A percentile compares a stretch with the other conserved stretches of the same genome.
Evolutionary conservation across 2,888 invertebrate genomes (phyloP).

Genomic region (Polyommatus iphigenia): DNA sequence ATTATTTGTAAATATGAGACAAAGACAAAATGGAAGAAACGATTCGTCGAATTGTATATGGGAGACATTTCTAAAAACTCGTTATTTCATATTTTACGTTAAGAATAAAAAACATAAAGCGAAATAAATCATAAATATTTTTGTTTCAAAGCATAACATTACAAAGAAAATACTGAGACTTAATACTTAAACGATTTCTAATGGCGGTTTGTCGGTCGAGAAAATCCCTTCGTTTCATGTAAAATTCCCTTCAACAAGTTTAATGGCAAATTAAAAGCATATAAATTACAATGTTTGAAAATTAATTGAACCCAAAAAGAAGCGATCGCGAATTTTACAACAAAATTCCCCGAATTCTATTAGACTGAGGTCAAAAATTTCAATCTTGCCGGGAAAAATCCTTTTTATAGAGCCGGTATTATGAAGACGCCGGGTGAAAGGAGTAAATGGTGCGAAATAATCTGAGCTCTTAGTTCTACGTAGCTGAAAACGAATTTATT

Average conservation of each 20-base stretch:
- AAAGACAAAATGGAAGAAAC: neutral
- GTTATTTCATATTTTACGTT: neutral
- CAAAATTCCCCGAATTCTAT: slow-evolving; percentile 55
- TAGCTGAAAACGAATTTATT: slow-evolving; percentile 76
- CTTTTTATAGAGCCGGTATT: slow-evolving; percentile 67
- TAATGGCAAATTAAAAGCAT: slow-evolving; percentile 1
- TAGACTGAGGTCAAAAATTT: slow-evolving; percentile 63
- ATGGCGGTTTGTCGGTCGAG: neutral
- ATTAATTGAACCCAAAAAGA: slow-evolving; percentile 34
- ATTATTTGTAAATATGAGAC: neutral
- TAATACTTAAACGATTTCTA: neutral
- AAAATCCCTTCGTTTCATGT: neutral
- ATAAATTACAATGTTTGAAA: slow-evolving; percentile 3
- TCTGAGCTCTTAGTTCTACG: slow-evolving; percentile 76
- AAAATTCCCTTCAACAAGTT: slow-evolving; percentile 1
- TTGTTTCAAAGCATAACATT: neutral
- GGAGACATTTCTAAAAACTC: neutral
- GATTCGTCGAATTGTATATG: neutral
- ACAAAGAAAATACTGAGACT: neutral
- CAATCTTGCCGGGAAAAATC: slow-evolving; percentile 63
- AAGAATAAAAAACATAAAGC: neutral
- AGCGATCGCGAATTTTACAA: slow-evolving; percentile 35
- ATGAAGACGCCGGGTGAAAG: slow-evolving; percentile 73
- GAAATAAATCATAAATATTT: neutral
- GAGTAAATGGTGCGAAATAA: slow-evolving; percentile 78